phyloP scores from a whole-genome alignment of 2,113 vertebrate genomes.

The Rhinopomastus cyanomelas region DNA sequence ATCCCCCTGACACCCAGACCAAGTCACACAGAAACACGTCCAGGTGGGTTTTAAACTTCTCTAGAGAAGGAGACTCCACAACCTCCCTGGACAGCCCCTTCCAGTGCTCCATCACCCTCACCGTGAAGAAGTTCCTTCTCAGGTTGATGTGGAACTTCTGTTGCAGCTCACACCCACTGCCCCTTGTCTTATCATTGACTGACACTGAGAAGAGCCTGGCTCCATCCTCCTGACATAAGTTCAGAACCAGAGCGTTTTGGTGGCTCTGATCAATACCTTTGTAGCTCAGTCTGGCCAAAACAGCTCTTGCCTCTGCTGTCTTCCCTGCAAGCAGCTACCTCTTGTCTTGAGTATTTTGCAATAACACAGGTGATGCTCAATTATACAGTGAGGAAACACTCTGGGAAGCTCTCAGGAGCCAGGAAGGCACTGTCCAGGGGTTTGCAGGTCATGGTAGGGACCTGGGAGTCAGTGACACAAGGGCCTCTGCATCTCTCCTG shows the following conservation, averaged over 20 bases:
- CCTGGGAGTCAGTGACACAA: not conserved
- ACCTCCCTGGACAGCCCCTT: too few relatives aligned
- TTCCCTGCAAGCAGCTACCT: not conserved
- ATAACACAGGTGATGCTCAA: not conserved
- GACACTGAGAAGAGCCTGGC: too few relatives aligned
- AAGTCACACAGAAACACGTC: too few relatives aligned
- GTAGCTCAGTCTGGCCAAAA: not conserved
- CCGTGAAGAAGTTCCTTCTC: too few relatives aligned
- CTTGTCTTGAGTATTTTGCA: not conserved
- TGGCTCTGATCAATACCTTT: fast-evolving
- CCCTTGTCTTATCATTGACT: too few relatives aligned
- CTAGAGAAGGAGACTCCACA: too few relatives aligned
- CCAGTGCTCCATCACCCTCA: too few relatives aligned
- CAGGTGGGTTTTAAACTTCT: too few relatives aligned
- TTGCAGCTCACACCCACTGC: too few relatives aligned
- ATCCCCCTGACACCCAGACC: too few relatives aligned
- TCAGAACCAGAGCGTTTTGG: not conserved
- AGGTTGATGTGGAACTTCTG: too few relatives aligned
- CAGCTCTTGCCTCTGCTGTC: not conserved
- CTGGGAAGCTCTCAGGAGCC: not conserved
- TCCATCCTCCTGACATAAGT: too few relatives aligned
- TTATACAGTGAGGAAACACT: not conserved
- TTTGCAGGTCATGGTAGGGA: not conserved
- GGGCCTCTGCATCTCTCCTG: not conserved
- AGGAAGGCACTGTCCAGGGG: fast-evolving